Conservation (phyloP, 2,797 vertebrate species). For the Xenopus petersii region DNA sequence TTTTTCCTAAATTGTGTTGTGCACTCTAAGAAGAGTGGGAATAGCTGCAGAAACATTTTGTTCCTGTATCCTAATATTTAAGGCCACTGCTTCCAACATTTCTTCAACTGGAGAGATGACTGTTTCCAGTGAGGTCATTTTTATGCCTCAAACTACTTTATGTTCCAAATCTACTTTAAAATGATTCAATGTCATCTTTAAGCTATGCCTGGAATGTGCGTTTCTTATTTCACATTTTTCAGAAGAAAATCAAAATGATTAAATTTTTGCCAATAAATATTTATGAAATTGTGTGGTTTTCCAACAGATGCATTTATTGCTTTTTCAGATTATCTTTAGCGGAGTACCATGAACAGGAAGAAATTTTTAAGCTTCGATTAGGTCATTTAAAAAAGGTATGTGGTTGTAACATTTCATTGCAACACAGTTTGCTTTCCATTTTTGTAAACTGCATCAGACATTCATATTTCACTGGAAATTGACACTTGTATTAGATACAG, state of each 20-base stretch:
- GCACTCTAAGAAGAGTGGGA: too few relatives aligned
- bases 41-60: not conserved
- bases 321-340: slow-evolving; percentile 84
- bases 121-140: slow-evolving; percentile 15
- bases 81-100: slow-evolving; percentile 6
- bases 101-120: not conserved
- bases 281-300: slow-evolving; percentile 9
- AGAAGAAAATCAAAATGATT: slow-evolving; percentile 2
- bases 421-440: too few relatives aligned
- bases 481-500: too few relatives aligned
- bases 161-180: slow-evolving; percentile 20
- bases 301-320: slow-evolving; percentile 1
- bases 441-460: too few relatives aligned
- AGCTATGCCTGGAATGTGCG: slow-evolving; percentile 21
- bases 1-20: too few relatives aligned
- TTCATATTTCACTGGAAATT: too few relatives aligned
- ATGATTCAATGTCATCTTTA: slow-evolving; percentile 16
- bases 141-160: slow-evolving; percentile 9
- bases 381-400: slow-evolving; percentile 97
- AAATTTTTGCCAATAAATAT: not conserved
- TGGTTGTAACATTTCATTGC: slow-evolving; percentile 8
- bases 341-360: slow-evolving; percentile 98
- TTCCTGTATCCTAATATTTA: not conserved
- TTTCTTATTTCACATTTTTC: slow-evolving; percentile 1
- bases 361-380: slow-evolving; percentile 97